Evolutionary conservation across 2,888 invertebrate genomes (phyloP).

Genomic region (Amiota mariae): DNA sequence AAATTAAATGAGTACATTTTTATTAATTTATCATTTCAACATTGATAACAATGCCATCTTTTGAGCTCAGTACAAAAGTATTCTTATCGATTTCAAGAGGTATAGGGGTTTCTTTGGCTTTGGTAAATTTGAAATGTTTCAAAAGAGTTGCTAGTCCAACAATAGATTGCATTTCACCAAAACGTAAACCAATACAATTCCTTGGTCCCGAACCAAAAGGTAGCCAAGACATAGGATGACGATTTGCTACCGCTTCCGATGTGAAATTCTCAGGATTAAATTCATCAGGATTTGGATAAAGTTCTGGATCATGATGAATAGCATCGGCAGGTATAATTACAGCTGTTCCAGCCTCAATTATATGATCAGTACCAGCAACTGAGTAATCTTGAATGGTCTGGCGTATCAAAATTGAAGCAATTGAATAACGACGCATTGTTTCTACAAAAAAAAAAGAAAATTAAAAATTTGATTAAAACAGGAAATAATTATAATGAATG

Average conservation of each 20-base stretch:
- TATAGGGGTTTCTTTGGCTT: conserved; percentile 52
- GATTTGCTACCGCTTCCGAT: conserved; percentile 59
- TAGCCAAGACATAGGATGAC: conserved; percentile 62
- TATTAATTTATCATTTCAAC: conserved; percentile 36
- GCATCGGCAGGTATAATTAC: conserved; percentile 75
- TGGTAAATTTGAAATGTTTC: conserved; percentile 59
- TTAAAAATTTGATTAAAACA: background rate
- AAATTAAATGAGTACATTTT: no score
- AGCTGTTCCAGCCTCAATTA: conserved; percentile 75
- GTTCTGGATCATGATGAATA: conserved; percentile 73
- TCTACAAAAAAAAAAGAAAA: conserved; percentile 59
- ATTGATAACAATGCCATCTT: conserved; percentile 61
- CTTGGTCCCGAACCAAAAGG: conserved; percentile 70
- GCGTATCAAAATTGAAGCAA: conserved; percentile 69
- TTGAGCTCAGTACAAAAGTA: conserved; percentile 54
- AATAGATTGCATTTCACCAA: conserved; percentile 69
- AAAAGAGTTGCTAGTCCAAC: conserved; percentile 63
- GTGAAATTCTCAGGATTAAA: conserved; percentile 74
- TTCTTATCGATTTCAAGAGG: conserved; percentile 58
- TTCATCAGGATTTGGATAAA: conserved; percentile 72
- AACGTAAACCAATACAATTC: conserved; percentile 71
- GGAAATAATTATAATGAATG: background rate
- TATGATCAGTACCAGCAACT: conserved; percentile 67
- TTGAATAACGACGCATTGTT: conserved; percentile 74
- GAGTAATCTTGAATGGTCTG: conserved; percentile 66